Evolutionary conservation across 2,888 invertebrate species (phyloP).

Genomic region (Pristionchus entomophagus): DNA sequence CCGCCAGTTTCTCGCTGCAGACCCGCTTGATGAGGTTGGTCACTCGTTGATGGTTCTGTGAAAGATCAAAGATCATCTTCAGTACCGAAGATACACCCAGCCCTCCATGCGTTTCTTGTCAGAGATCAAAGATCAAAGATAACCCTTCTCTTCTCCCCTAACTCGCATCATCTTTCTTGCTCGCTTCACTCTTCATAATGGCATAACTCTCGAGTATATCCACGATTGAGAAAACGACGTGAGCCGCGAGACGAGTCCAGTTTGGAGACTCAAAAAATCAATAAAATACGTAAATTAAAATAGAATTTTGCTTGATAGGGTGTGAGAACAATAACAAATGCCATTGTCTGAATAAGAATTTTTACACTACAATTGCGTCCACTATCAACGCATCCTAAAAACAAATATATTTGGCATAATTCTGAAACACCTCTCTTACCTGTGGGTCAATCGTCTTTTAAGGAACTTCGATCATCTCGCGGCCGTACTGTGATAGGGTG

Average conservation of each 20-base stretch:
- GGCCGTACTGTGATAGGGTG: background rate
- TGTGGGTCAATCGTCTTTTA: background rate
- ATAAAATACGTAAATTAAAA: no score
- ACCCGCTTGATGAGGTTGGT: constrained; percentile 43
- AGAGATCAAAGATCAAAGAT: constrained; percentile 16
- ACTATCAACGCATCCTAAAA: no score
- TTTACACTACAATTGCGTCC: no score
- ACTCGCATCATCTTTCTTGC: constrained; percentile 12
- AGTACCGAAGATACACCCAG: no score
- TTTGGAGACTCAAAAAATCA: constrained; percentile 24
- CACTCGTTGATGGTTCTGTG: constrained; percentile 49
- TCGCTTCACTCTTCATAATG: constrained; percentile 24
- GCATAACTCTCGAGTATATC: constrained; percentile 52
- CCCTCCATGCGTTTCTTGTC: no score
- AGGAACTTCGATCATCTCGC: constrained; percentile 45
- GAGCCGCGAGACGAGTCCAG: constrained; percentile 53
- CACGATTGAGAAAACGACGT: constrained; percentile 54
- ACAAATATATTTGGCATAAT: no score
- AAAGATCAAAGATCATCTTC: background rate
- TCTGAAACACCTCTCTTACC: constrained; percentile 9
- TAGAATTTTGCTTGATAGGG: no score
- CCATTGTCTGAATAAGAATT: no score
- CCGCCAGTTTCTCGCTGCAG: constrained; percentile 2
- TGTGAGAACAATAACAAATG: no score
- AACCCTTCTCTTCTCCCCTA: background rate